Conservation (phyloP, 2,888 invertebrate genomes). For the Drosophila tanythrix region DNA sequence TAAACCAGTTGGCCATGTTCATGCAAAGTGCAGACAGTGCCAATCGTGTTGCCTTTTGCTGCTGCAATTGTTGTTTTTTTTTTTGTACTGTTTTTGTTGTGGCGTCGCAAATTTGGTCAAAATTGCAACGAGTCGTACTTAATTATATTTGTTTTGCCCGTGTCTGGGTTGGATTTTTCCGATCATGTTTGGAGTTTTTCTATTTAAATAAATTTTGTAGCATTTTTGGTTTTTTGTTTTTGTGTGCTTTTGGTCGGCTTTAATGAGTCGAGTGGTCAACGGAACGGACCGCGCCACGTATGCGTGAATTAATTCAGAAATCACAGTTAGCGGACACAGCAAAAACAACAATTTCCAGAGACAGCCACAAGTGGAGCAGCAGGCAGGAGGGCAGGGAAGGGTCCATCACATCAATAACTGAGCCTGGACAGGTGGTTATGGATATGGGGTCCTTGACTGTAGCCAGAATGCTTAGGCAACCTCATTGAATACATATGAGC, state of each 20-base stretch:
- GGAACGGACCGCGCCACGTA: constrained; percentile 47
- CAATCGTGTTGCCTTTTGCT: constrained; percentile 33
- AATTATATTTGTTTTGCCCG: constrained; percentile 57
- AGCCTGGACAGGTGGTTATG: not conserved
- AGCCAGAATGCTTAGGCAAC: constrained; percentile 41
- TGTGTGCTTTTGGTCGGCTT: constrained; percentile 32
- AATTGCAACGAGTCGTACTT: constrained; percentile 55
- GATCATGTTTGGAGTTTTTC: constrained; percentile 15
- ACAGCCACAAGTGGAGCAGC: not conserved
- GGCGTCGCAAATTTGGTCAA: constrained; percentile 61
- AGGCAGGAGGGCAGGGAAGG: not conserved
- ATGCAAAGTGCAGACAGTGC: constrained; percentile 36
- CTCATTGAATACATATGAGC: constrained; percentile 39
- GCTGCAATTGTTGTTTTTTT: constrained; percentile 5
- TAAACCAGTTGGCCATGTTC: constrained; percentile 49
- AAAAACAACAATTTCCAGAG: constrained; percentile 27
- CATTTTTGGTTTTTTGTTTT: not conserved
- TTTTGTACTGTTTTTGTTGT: constrained; percentile 16
- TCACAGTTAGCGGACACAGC: constrained; percentile 44
- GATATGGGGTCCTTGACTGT: constrained; percentile 6
- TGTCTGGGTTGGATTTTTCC: constrained; percentile 37
- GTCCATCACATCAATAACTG: not conserved
- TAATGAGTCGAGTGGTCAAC: constrained; percentile 51
- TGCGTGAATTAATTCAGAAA: constrained; percentile 64
- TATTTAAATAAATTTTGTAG: not conserved